Conservation (phyloP, 2,888 invertebrate genomes). For the Flabesymbios commensalis region DNA sequence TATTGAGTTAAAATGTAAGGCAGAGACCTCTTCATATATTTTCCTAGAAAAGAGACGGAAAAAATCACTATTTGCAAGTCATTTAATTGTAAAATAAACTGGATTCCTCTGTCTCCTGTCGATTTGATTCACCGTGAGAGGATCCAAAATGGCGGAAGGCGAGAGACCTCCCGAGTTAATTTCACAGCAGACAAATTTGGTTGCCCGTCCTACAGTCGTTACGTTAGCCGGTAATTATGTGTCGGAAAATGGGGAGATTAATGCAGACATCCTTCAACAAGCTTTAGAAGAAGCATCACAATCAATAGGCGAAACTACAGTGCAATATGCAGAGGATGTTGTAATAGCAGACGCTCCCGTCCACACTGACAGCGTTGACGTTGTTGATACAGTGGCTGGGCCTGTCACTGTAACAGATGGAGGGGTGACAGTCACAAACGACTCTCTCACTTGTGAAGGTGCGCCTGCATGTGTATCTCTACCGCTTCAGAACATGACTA, state of each 20-base stretch:
- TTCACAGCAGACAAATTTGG: slow-evolving; percentile 3
- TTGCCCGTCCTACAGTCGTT: background rate
- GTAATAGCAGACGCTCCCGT: slow-evolving; percentile 22
- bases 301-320: slow-evolving; percentile 10
- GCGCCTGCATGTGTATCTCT: too few species aligned
- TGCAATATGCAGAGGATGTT: background rate
- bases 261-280: slow-evolving; percentile 47
- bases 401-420: background rate
- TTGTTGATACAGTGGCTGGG: background rate
- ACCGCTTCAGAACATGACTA: too few species aligned
- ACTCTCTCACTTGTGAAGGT: too few species aligned
- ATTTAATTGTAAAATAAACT: too few species aligned
- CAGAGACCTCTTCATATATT: too few species aligned
- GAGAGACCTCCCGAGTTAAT: slow-evolving; percentile 12
- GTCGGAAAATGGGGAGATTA: slow-evolving; percentile 11
- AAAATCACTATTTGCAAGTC: too few species aligned
- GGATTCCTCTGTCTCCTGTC: too few species aligned
- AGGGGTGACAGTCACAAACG: background rate
- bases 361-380: background rate
- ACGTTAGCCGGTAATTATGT: slow-evolving; percentile 11
- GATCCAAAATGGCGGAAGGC: slow-evolving; percentile 25
- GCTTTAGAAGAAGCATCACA: slow-evolving; percentile 48
- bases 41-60: too few species aligned
- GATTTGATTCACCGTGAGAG: too few species aligned
- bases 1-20: too few species aligned